Evolutionary conservation across 2,113 vertebrate species (phyloP).

Genomic region (Callocephalon fimbriatum): DNA sequence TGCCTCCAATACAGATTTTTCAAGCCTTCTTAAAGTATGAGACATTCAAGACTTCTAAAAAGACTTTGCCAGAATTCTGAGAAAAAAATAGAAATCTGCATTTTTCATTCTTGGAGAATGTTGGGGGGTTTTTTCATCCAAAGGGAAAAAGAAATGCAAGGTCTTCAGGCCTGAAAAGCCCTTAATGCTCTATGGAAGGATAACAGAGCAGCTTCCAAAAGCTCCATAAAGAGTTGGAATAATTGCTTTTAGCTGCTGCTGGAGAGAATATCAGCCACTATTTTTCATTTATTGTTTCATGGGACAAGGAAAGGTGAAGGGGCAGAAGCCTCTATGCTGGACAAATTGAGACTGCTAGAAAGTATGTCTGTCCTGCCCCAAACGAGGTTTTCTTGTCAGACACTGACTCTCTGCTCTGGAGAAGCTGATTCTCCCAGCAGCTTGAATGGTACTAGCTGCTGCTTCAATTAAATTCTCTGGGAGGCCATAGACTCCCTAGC

Average conservation of each 20-base stretch:
- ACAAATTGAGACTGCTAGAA: slow-evolving; percentile 48
- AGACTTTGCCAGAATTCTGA: neutral
- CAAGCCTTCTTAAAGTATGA: neutral
- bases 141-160: neutral
- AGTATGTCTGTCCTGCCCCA: slow-evolving; percentile 27
- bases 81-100: neutral
- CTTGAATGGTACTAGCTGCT: neutral
- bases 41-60: neutral
- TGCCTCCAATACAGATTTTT: neutral
- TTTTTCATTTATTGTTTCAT: slow-evolving; percentile 56
- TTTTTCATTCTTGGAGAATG: neutral
- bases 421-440: slow-evolving; percentile 36
- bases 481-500: slow-evolving; percentile 45
- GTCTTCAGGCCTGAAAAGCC: neutral
- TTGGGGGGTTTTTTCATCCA: neutral
- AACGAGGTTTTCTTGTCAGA: slow-evolving; percentile 50
- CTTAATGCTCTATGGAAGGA: neutral
- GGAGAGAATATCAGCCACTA: slow-evolving; percentile 6
- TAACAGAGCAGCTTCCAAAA: slow-evolving; percentile 2
- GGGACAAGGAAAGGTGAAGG: slow-evolving; percentile 49
- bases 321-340: slow-evolving; percentile 8
- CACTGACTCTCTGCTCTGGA: neutral
- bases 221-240: slow-evolving; percentile 13
- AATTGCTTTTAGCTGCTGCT: slow-evolving; percentile 42
- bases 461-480: slow-evolving; percentile 52